A percentile compares a stretch with the other conserved stretches of the same genome.
Conservation (phyloP, 2,888 invertebrate genomes). For the Eristalis intricaria region DNA sequence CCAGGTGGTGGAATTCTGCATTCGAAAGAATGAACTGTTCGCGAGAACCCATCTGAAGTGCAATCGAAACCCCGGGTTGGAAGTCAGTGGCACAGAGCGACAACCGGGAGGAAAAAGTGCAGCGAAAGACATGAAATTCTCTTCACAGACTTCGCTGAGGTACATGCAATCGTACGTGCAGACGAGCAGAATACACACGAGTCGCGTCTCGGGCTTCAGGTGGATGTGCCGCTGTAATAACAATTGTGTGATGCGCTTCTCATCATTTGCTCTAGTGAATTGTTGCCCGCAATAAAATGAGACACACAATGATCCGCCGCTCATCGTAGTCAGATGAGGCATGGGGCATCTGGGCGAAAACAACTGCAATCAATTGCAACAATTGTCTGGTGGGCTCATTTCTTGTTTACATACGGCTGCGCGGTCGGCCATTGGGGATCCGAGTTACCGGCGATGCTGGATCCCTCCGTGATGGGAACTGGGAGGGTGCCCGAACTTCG, state of each 20-base stretch:
- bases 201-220: background rate
- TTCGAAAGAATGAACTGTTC: background rate
- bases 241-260: conserved; percentile 16
- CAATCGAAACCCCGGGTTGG: conserved; percentile 7
- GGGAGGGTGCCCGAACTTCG: no score
- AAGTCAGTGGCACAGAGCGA: background rate
- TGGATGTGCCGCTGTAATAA: conserved; percentile 1
- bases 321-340: background rate
- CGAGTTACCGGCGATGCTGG: no score
- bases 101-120: conserved; percentile 12
- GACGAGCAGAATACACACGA: background rate
- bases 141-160: background rate
- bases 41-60: background rate
- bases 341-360: background rate
- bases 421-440: no score
- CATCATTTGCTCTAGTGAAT: conserved; percentile 29
- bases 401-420: no score
- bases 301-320: background rate
- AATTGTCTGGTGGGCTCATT: no score
- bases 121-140: background rate
- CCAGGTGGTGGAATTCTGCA: conserved; percentile 1
- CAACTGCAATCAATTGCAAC: background rate
- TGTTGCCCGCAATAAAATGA: background rate
- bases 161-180: background rate
- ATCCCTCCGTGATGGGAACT: no score